A percentile compares a stretch with the other conserved stretches of the same genome.
Evolutionary conservation across 1,140 invertebrate species (phyloP).

Genomic region (Orussus abietinus): DNA sequence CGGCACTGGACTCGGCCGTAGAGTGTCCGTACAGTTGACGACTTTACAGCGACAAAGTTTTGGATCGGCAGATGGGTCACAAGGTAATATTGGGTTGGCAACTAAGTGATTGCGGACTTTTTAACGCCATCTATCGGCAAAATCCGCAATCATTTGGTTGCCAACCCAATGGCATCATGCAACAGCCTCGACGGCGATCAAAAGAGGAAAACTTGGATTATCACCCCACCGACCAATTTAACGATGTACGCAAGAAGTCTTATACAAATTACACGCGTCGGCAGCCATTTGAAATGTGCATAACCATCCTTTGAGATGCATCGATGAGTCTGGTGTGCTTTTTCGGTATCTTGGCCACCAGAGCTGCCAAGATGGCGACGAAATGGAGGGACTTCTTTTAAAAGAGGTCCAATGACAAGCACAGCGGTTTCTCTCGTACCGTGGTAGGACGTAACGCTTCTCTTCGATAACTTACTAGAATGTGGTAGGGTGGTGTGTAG

Average conservation of each 20-base stretch:
- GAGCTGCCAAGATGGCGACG: slow-evolving; percentile 47
- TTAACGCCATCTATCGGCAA: too few relatives aligned
- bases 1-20: too few relatives aligned
- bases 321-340: slow-evolving; percentile 50
- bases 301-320: slow-evolving; percentile 46
- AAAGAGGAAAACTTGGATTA: slow-evolving; percentile 23
- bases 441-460: too few relatives aligned
- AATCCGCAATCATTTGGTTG: too few relatives aligned
- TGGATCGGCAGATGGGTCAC: slow-evolving; percentile 16
- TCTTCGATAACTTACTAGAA: too few relatives aligned
- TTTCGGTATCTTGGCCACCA: slow-evolving; percentile 45
- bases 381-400: slow-evolving; percentile 37
- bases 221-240: slow-evolving; percentile 16
- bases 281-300: slow-evolving; percentile 29
- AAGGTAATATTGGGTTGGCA: too few relatives aligned
- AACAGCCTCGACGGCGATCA: too few relatives aligned
- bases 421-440: too few relatives aligned
- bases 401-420: too few relatives aligned
- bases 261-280: slow-evolving; percentile 25
- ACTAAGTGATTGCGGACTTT: too few relatives aligned
- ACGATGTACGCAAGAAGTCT: slow-evolving; percentile 9
- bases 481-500: too few relatives aligned
- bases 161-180: slow-evolving; percentile 35
- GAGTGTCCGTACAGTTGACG: too few relatives aligned
- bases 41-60: slow-evolving; percentile 24